Percentiles rank a stretch among this genome's conserved stretches.
phyloP scores from a whole-genome alignment of 2,888 invertebrate species.

The Boloria selene region DNA sequence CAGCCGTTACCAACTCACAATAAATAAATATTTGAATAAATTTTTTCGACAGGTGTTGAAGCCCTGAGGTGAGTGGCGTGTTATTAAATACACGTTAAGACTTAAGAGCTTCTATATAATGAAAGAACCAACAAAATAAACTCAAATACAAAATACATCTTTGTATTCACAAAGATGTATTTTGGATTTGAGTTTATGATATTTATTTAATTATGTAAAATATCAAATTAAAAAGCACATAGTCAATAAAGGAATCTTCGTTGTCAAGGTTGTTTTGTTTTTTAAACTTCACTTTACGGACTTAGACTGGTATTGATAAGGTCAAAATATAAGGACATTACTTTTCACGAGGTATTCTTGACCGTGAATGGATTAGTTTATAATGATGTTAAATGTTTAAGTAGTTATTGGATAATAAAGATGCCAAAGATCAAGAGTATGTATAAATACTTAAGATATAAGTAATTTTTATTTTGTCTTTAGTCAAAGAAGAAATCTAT shows the following conservation, averaged over 20 bases:
- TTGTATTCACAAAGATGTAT: not conserved
- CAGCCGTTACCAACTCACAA: too few species aligned
- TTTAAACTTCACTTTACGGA: constrained; percentile 11
- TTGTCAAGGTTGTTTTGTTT: constrained; percentile 23
- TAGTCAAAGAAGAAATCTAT: too few species aligned
- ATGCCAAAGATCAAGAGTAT: not conserved
- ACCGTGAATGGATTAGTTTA: constrained; percentile 29
- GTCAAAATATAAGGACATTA: constrained; percentile 20
- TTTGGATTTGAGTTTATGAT: not conserved
- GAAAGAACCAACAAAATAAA: too few species aligned
- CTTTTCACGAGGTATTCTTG: constrained; percentile 14
- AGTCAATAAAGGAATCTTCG: constrained; percentile 9
- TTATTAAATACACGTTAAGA: too few species aligned
- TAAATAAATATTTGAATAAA: too few species aligned
- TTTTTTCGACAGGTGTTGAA: too few species aligned
- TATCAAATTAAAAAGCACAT: constrained; percentile 12
- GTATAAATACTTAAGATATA: not conserved
- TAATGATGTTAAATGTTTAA: constrained; percentile 17
- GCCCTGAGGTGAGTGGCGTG: too few species aligned
- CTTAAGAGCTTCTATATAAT: too few species aligned
- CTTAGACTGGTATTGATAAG: constrained; percentile 25
- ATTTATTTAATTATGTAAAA: constrained; percentile 2
- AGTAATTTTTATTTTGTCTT: too few species aligned
- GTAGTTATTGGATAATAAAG: not conserved
- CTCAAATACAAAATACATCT: too few species aligned